Evolutionary conservation across 2,113 vertebrate species (phyloP).

Genomic region (Sphyrna mokarran): DNA sequence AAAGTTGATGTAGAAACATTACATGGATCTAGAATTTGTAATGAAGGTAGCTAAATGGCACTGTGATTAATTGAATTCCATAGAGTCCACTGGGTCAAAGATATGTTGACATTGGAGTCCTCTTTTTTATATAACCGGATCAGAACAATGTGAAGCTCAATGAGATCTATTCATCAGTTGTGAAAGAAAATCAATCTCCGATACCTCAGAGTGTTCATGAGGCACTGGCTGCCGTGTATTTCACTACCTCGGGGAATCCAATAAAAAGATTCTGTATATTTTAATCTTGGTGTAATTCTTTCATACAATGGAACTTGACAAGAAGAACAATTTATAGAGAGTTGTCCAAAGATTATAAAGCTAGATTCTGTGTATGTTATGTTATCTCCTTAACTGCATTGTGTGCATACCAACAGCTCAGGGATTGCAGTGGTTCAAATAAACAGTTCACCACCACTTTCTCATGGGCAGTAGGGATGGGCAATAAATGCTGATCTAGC

Average conservation of each 20-base stretch:
- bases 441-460: no score
- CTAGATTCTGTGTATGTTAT: neutral
- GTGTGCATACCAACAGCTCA: no score
- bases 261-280: neutral
- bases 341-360: neutral
- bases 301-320: neutral
- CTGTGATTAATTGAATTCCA: neutral
- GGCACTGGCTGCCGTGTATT: neutral
- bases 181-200: neutral
- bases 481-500: no score
- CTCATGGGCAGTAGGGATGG: no score
- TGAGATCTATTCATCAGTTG: neutral
- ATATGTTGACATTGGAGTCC: neutral
- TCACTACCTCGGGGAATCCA: neutral
- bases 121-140: neutral
- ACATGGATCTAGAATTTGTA: neutral
- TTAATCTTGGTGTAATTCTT: neutral
- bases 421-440: no score
- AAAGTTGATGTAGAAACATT: neutral
- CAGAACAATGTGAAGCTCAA: neutral
- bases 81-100: neutral
- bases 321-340: neutral
- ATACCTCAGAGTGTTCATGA: neutral
- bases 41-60: neutral
- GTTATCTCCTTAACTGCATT: neutral